Conservation (phyloP, 2,888 invertebrate species). For the Nezara viridula region DNA sequence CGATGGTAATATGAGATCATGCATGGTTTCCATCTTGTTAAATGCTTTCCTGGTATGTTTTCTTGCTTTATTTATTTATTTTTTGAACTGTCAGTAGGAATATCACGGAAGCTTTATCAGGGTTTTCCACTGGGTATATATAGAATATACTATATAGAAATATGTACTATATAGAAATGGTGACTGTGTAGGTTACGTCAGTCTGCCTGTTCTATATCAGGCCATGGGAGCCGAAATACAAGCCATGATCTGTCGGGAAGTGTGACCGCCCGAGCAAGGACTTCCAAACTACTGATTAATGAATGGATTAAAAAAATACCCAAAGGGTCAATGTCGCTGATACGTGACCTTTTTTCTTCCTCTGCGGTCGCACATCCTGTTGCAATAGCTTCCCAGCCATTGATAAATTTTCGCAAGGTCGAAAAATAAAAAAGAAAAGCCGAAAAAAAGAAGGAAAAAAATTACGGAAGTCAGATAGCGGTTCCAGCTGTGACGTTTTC, state of each 20-base stretch:
- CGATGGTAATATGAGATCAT: no score
- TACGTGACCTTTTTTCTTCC: constrained; percentile 35
- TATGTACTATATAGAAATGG: background rate
- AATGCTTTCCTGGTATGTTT: background rate
- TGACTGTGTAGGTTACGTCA: background rate
- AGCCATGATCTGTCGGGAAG: constrained; percentile 2
- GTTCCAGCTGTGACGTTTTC: background rate
- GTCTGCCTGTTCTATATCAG: constrained; percentile 9
- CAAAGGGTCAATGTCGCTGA: constrained; percentile 32
- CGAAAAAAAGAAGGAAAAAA: background rate
- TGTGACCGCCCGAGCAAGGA: constrained; percentile 1
- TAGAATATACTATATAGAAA: no score
- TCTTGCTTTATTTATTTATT: no score
- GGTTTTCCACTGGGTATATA: background rate
- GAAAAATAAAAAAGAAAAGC: constrained; percentile 5
- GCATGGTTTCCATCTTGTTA: background rate
- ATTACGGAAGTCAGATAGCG: constrained; percentile 31
- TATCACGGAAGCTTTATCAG: background rate
- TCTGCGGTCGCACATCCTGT: constrained; percentile 30
- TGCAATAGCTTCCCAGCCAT: constrained; percentile 45
- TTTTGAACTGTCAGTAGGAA: background rate
- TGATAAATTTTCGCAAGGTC: constrained; percentile 34
- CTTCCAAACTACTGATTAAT: constrained; percentile 11
- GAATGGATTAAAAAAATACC: constrained; percentile 14
- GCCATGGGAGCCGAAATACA: background rate